These are phyloP conservation scores for Matsumyia berberina DNA, from an alignment of 2,888 invertebrate species.

Conservation along the genomic window DNA sequence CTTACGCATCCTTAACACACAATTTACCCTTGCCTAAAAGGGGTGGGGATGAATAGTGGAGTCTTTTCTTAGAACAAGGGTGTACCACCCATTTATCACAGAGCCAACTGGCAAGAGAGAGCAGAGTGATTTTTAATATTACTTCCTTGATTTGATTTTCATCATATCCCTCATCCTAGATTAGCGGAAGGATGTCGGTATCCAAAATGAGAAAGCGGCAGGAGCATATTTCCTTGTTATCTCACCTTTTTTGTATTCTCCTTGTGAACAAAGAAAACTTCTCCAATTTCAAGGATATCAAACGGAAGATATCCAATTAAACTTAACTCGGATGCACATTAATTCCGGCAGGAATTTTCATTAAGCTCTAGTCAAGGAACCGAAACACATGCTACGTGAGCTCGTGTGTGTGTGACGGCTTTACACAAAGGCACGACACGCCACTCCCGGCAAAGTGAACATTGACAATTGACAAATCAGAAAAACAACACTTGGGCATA, in stretches of 20 bases:
- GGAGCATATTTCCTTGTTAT: conserved; percentile 22
- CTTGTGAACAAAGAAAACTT: conserved; percentile 56
- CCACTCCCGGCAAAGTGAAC: conserved; percentile 21
- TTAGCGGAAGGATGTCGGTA: conserved; percentile 63
- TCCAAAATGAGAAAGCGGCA: conserved; percentile 35
- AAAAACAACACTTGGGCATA: conserved; percentile 40
- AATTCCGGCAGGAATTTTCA: conserved; percentile 72
- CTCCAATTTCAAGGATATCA: conserved; percentile 62
- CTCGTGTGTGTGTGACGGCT: conserved; percentile 15
- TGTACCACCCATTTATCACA: conserved; percentile 34
- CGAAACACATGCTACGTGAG: conserved; percentile 18
- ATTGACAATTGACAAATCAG: conserved; percentile 62
- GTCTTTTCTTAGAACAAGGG: conserved; percentile 21
- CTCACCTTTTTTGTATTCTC: conserved; percentile 38
- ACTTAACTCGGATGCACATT: conserved; percentile 73
- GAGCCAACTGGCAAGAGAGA: conserved; percentile 3
- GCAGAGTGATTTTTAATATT: conserved; percentile 65
- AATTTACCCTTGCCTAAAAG: conserved; percentile 28
- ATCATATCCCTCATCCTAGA: conserved; percentile 49
- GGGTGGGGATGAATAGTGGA: background rate
- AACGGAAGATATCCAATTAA: conserved; percentile 73
- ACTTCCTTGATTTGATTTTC: conserved; percentile 61
- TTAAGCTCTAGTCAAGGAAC: conserved; percentile 58
- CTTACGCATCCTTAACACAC: conserved; percentile 55
- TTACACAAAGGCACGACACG: conserved; percentile 18